Percentiles rank a stretch among this genome's conserved stretches.
Evolutionary conservation across 2,113 vertebrate species (phyloP).

Genomic region (Menidia beryllina): DNA sequence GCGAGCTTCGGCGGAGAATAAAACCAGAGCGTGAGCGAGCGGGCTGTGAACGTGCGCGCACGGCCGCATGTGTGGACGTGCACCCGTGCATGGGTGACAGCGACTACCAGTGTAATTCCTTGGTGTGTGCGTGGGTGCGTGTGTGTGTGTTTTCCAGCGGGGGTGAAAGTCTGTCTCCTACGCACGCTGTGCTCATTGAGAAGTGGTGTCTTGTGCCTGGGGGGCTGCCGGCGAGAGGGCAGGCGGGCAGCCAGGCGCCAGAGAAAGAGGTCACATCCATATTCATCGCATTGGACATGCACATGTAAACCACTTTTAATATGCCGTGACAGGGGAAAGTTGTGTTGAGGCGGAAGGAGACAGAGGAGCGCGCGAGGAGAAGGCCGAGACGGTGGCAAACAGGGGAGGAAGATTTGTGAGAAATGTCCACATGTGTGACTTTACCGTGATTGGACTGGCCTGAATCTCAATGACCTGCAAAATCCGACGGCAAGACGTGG

Average conservation of each 20-base stretch:
- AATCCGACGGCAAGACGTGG: conserved; percentile 13
- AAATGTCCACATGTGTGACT: conserved; percentile 63
- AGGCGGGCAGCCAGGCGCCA: conserved; percentile 86
- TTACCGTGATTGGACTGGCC: conserved; percentile 26
- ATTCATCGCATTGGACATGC: conserved; percentile 98
- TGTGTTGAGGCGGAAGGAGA: conserved; percentile 83
- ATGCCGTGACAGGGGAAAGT: conserved; percentile 93
- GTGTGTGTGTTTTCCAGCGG: conserved; percentile 43
- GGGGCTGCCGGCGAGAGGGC: conserved; percentile 74
- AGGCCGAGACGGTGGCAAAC: conserved; percentile 50
- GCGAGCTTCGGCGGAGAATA: conserved; percentile 43
- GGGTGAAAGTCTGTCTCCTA: conserved; percentile 82
- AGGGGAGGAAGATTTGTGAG: conserved; percentile 53
- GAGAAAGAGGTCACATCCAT: conserved; percentile 99
- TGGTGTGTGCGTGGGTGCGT: conserved; percentile 23
- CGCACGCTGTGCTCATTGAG: conserved; percentile 95
- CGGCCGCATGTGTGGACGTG: conserved; percentile 34
- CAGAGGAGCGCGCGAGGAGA: conserved; percentile 27
- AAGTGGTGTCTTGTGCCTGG: conserved; percentile 89
- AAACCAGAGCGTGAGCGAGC: conserved; percentile 54
- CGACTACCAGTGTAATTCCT: conserved; percentile 42
- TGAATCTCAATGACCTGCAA: conserved; percentile 48
- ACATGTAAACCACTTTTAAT: conserved; percentile 98
- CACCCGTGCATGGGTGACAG: conserved; percentile 33
- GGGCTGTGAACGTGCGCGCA: conserved; percentile 9